These are phyloP conservation scores for Limnodromus scolopaceus DNA, from an alignment of 2,797 vertebrate genomes.

Conservation along the genomic window DNA sequence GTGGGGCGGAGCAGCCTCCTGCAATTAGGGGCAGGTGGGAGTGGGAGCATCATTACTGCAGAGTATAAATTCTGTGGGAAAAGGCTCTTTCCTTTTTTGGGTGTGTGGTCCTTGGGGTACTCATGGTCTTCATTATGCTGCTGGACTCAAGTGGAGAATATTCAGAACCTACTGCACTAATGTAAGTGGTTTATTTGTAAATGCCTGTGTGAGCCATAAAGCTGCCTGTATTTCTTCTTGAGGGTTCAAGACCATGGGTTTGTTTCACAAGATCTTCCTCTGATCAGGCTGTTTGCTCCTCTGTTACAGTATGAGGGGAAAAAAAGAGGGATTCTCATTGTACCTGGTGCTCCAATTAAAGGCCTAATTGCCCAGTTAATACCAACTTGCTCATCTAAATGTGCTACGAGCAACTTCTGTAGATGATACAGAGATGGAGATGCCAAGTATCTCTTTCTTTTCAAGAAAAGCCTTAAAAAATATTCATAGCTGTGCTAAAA, in stretches of 20 bases:
- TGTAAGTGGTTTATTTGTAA: not conserved
- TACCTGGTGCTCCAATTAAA: not conserved
- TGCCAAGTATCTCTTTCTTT: not conserved
- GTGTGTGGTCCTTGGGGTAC: rapidly evolving
- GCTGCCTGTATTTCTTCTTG: rapidly evolving
- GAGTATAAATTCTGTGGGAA: not conserved
- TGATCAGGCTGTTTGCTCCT: not conserved
- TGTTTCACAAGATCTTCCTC: not conserved
- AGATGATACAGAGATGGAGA: not conserved
- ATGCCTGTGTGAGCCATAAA: not conserved
- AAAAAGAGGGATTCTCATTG: not conserved
- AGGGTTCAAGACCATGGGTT: not conserved
- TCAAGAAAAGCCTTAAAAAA: not conserved
- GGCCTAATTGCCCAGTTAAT: not conserved
- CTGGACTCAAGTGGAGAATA: rapidly evolving
- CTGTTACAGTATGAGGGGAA: not conserved
- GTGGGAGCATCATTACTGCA: not conserved
- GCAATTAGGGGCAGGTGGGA: not conserved
- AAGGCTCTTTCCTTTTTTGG: rapidly evolving
- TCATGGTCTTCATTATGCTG: rapidly evolving
- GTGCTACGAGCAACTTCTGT: not conserved
- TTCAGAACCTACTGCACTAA: rapidly evolving
- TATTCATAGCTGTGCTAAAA: not conserved
- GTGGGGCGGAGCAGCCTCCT: not conserved
- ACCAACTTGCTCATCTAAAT: not conserved